Percentiles rank a stretch among this genome's conserved stretches.
phyloP scores from a whole-genome alignment of 2,113 vertebrate species.

The Rissa tridactyla region DNA sequence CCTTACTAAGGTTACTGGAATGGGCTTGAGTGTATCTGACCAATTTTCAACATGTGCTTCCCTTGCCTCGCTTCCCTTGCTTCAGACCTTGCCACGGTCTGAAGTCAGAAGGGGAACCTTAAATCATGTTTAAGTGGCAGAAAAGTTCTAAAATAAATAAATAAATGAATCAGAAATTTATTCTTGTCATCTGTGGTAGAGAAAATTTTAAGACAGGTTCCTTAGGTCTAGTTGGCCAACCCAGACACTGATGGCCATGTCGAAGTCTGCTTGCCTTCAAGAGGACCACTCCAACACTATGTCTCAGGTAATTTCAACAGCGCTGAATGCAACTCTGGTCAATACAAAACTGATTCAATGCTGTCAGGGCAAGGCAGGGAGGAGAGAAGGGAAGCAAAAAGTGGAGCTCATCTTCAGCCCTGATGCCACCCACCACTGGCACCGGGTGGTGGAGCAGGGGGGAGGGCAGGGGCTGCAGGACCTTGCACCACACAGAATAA shows the following conservation, averaged over 20 bases:
- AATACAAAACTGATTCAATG: not conserved
- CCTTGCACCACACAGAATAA: not conserved
- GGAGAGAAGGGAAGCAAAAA: not conserved
- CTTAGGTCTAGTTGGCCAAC: not conserved
- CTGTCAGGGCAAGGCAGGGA: not conserved
- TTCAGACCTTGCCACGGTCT: not conserved
- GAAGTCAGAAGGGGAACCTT: not conserved
- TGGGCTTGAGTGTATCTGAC: accelerated
- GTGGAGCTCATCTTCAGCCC: not conserved
- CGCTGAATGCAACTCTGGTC: not conserved
- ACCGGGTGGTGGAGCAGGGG: accelerated
- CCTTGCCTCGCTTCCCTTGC: not conserved
- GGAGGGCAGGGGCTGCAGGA: not conserved
- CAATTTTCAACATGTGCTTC: not conserved
- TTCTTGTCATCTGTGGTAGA: not conserved
- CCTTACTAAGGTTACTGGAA: not conserved
- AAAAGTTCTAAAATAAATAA: not conserved
- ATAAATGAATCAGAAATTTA: not conserved
- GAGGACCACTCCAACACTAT: not conserved
- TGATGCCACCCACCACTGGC: not conserved
- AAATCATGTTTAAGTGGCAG: not conserved
- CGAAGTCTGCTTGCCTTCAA: not conserved
- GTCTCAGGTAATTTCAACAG: not conserved
- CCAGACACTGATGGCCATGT: not conserved
- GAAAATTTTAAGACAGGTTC: not conserved